These are phyloP conservation scores for Masnerella sp. DNA, from an alignment of 2,888 invertebrate genomes.

Conservation along the genomic window DNA sequence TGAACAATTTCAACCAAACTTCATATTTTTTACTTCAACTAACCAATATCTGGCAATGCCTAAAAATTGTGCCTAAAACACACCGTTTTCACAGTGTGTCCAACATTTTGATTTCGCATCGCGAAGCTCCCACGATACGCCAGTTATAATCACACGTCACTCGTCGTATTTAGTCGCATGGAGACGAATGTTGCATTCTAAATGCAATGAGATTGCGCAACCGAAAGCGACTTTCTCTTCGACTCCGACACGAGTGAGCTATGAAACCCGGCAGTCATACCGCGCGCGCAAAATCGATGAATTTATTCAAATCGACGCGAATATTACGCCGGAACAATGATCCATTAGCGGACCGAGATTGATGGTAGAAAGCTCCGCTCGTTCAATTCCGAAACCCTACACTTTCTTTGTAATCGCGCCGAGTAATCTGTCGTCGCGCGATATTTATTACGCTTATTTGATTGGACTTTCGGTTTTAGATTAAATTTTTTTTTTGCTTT, in stretches of 20 bases:
- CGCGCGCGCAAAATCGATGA: conserved; percentile 35
- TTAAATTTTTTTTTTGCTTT: no score
- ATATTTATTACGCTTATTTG: no score
- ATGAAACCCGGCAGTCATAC: conserved; percentile 44
- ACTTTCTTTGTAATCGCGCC: no score
- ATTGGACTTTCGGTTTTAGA: no score
- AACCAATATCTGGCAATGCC: no score
- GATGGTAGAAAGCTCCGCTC: conserved; percentile 31
- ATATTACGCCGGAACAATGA: conserved; percentile 38
- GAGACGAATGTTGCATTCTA: conserved; percentile 61
- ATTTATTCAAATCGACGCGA: conserved; percentile 46
- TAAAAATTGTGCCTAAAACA: no score
- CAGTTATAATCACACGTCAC: conserved; percentile 60
- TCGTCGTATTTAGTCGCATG: conserved; percentile 55
- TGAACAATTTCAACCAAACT: no score
- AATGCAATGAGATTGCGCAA: conserved; percentile 57
- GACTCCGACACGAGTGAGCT: conserved; percentile 43
- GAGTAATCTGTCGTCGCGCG: no score
- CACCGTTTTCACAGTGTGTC: conserved; percentile 47
- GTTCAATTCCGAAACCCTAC: conserved; percentile 10
- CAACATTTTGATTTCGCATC: conserved; percentile 33
- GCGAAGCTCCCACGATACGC: conserved; percentile 56
- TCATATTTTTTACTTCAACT: no score
- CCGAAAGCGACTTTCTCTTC: conserved; percentile 57
- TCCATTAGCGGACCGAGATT: conserved; percentile 28